A percentile compares a stretch with the other conserved stretches of the same genome.
phyloP scores from a whole-genome alignment of 2,888 invertebrate species.

The Thecocarcelia acutangulata region DNA sequence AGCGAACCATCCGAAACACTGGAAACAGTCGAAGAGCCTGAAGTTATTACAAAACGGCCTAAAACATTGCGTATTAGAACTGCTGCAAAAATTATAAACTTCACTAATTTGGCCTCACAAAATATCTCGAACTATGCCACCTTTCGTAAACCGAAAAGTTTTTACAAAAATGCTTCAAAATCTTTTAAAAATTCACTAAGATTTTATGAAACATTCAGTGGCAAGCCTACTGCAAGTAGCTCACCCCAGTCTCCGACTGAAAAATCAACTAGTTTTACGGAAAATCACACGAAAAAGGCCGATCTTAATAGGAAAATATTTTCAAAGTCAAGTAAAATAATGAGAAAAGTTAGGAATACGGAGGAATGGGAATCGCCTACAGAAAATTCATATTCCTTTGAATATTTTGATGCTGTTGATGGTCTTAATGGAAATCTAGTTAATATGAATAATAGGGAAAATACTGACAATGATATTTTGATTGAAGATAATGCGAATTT shows the following conservation, averaged over 20 bases:
- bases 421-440: conserved; percentile 40
- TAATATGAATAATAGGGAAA: neutral
- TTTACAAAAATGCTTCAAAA: conserved; percentile 58
- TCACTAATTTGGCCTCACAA: conserved; percentile 40
- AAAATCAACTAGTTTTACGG: conserved; percentile 38
- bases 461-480: neutral
- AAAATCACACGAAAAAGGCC: conserved; percentile 3
- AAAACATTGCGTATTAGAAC: conserved; percentile 44
- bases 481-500: neutral
- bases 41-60: conserved; percentile 1
- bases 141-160: conserved; percentile 53
- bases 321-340: conserved; percentile 33
- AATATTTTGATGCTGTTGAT: conserved; percentile 48
- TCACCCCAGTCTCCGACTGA: neutral
- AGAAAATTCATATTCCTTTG: conserved; percentile 58
- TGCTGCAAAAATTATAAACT: conserved; percentile 27
- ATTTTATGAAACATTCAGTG: conserved; percentile 63
- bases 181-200: conserved; percentile 60
- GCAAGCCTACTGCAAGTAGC: neutral
- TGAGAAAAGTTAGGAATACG: neutral
- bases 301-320: conserved; percentile 30
- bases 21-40: neutral
- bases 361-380: conserved; percentile 34
- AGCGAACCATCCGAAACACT: neutral
- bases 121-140: conserved; percentile 44